phyloP scores from a whole-genome alignment of 2,797 vertebrate genomes.

The Phoxinus dragarum region DNA sequence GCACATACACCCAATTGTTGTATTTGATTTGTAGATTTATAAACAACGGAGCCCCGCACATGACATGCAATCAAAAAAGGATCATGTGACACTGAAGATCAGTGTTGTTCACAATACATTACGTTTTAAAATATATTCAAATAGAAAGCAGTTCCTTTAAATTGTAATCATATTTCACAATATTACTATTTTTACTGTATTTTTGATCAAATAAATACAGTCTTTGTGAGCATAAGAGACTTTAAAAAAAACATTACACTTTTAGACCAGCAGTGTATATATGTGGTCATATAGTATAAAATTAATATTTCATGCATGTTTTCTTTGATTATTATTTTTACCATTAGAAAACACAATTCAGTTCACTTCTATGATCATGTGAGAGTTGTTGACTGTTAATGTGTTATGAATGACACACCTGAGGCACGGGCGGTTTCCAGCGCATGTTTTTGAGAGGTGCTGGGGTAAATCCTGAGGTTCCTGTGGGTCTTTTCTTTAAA shows the following conservation, averaged over 20 bases:
- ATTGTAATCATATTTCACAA: not conserved
- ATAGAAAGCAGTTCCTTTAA: too few relatives aligned
- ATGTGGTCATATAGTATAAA: not conserved
- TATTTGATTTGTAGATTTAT: not conserved
- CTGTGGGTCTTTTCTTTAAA: constrained; percentile 90
- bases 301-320: not conserved
- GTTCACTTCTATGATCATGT: not conserved
- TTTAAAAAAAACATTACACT: not conserved
- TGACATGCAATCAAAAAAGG: not conserved
- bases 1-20: not conserved
- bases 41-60: not conserved
- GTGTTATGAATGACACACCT: constrained; percentile 75
- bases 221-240: not conserved
- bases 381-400: not conserved
- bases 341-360: not conserved
- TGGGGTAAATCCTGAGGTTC: constrained; percentile 83
- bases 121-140: too few relatives aligned
- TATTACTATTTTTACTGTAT: not conserved
- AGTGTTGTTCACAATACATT: too few relatives aligned
- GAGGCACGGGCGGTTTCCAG: constrained; percentile 90
- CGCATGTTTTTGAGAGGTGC: constrained; percentile 92
- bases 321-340: not conserved
- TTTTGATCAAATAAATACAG: not conserved
- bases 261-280: not conserved
- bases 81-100: not conserved